Base-by-base conservation (phyloP, 2,113 vertebrate species). In the Ursus arctos region DNA sequence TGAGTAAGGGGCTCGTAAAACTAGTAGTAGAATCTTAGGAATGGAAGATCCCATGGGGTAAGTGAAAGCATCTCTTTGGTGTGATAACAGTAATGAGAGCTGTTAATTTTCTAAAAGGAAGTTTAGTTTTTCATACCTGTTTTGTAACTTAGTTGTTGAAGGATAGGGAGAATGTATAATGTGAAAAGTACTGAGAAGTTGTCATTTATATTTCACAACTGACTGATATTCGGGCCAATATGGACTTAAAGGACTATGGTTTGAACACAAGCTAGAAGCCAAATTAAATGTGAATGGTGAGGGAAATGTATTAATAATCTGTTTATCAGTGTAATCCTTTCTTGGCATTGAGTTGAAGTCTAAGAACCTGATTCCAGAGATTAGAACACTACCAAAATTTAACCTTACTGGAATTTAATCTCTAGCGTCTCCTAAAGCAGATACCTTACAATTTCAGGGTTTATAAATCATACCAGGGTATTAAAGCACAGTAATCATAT, bases 381-480 rank as follows among this genome's bases (percentile, higher is more conserved):
- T 94, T 59, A 98, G 96, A 79, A 67, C 88, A 97, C 76, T 98
- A 88, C 92, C 95, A 86, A 87, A 95, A 93, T 74, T 93, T 91
- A 97, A 97, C 9, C 51, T 98, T 96, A 61, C 19, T 97, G 95
- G 74, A 93, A 87, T 96, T 95, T 83, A 91, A 88, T 95, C 61
- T 96, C 59, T 94, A 74, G 65, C 26, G 14, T 97, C 69, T 95
- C 72, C 87, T 95, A 77, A 98, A 96, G 67, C 36, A 93, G 91
- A 89, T 61, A 88, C 57, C 51, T 97, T 94, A 74, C 16, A 97
- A 83, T 98, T 96, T 91, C 97, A 96, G 97, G 98, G 95, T 97
- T 98, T 98, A 97, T 88, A 95, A 97, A 97, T 98, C 98, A 99
- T 98, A 96, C 91, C 96, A 97, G 98, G 98, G 22, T 0, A 97